phyloP scores from a whole-genome alignment of 2,113 vertebrate species.

The Zosterops borbonicus region DNA sequence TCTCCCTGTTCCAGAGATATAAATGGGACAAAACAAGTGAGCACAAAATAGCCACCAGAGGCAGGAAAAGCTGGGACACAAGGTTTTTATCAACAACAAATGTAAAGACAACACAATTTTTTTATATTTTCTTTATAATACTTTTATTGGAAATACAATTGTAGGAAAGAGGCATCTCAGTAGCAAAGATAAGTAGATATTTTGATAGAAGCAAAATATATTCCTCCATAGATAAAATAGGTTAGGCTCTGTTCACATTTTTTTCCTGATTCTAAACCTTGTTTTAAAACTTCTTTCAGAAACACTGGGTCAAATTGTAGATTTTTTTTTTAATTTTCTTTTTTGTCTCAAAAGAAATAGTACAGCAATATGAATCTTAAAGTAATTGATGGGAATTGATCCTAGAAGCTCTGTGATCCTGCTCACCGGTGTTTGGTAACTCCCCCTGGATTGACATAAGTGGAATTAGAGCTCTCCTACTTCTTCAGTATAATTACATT shows the following conservation, averaged over 20 bases:
- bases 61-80: background rate
- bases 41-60: background rate
- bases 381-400: too few relatives aligned
- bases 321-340: background rate
- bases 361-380: too few relatives aligned
- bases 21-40: background rate
- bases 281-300: background rate
- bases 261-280: background rate
- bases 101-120: accelerated
- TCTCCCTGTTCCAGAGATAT: background rate
- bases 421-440: too few relatives aligned
- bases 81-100: background rate
- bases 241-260: background rate
- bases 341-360: background rate
- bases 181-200: background rate
- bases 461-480: too few relatives aligned
- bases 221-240: background rate
- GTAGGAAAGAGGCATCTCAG: background rate
- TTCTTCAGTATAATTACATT: too few relatives aligned
- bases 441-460: too few relatives aligned
- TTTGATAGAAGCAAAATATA: background rate
- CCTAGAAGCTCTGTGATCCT: too few relatives aligned
- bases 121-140: accelerated
- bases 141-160: background rate
- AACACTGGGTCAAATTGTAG: background rate